Base-by-base conservation (phyloP, 2,888 invertebrate genomes). In the Melinopterus prodromus region DNA sequence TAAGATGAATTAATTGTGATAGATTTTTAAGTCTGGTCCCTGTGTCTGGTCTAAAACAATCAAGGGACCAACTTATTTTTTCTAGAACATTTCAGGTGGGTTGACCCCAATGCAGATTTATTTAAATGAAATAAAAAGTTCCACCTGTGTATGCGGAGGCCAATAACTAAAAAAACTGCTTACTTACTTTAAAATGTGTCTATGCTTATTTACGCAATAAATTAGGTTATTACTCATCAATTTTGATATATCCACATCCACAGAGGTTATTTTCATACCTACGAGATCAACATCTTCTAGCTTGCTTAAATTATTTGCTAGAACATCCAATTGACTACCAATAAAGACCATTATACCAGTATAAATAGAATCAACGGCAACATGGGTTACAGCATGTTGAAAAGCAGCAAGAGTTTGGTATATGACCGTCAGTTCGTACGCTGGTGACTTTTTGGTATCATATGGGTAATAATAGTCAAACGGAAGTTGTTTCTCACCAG, bases 281-380 rank as follows among this genome's bases (percentile, higher is more conserved):
- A 37, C 12, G 69, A 26, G 26, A 26, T 26, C 69, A n/a, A 77
- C 26, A 36, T 16, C 12, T 53, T 53, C 9, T 71, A 86, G 71
- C 78, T 84, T 80, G 80, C 83, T 87, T 75, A 91, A 85, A 0
- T 88, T 84, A 69, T 89, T 83, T 0, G 89, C 89, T 2, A 92
- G 82, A n/a, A 92, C 86, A 37, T 88, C 88, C 77, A 92, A 84
- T 16, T 91, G 89, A 36, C 90, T 91, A 6, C 89, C 86, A 82
- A 90, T 90, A 85, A 91, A 90, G 0, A 90, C 90, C 79, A 92
- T 88, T 71, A 92, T 86, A 0, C 90, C 86, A 0, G 90, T 88
- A 70, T 90, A 89, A 79, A 91, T 84, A 0, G 90, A 89, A 80
- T 92, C 92, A 81, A 91, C 90, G 81, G 89, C 89, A 0, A 92